A percentile compares a stretch with the other conserved stretches of the same genome.
phyloP scores from a whole-genome alignment of 1,140 invertebrate species.

The Hylaeus volcanicus region DNA sequence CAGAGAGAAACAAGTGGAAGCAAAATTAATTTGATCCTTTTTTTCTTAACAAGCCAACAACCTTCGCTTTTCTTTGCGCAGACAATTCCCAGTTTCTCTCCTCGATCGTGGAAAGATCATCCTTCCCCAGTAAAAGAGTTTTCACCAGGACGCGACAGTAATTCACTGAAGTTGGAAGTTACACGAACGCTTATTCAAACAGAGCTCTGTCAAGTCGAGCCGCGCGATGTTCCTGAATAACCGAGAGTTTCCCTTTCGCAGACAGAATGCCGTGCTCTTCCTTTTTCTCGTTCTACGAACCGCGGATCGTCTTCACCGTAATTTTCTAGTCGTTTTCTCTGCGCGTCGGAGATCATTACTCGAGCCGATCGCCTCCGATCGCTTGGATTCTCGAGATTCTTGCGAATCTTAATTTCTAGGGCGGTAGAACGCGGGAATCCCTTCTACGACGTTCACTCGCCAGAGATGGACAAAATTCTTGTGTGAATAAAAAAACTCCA shows the following conservation, averaged over 20 bases:
- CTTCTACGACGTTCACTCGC: too few species aligned
- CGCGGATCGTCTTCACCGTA: constrained; percentile 33
- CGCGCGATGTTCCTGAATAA: constrained; percentile 43
- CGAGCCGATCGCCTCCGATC: constrained; percentile 25
- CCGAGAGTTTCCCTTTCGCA: constrained; percentile 58
- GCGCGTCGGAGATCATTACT: constrained; percentile 39
- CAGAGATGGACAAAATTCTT: too few species aligned
- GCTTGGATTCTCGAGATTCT: constrained; percentile 20
- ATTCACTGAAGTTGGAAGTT: neutral
- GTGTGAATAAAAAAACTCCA: too few species aligned
- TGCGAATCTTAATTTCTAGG: constrained; percentile 13
- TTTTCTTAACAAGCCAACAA: too few species aligned
- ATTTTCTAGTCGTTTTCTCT: constrained; percentile 59
- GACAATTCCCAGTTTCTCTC: neutral
- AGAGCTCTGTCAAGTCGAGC: neutral
- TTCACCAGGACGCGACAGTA: neutral
- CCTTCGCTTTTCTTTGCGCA: too few species aligned
- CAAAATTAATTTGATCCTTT: too few species aligned
- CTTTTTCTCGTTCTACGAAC: constrained; percentile 34
- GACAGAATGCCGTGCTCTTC: constrained; percentile 49
- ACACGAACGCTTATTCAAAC: constrained; percentile 13
- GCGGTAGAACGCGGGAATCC: too few species aligned
- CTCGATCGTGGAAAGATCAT: neutral
- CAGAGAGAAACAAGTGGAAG: too few species aligned
- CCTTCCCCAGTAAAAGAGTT: neutral